A percentile compares a stretch with the other conserved stretches of the same genome.
phyloP scores from a whole-genome alignment of 1,140 invertebrate species.

The Pissodes strobi region DNA sequence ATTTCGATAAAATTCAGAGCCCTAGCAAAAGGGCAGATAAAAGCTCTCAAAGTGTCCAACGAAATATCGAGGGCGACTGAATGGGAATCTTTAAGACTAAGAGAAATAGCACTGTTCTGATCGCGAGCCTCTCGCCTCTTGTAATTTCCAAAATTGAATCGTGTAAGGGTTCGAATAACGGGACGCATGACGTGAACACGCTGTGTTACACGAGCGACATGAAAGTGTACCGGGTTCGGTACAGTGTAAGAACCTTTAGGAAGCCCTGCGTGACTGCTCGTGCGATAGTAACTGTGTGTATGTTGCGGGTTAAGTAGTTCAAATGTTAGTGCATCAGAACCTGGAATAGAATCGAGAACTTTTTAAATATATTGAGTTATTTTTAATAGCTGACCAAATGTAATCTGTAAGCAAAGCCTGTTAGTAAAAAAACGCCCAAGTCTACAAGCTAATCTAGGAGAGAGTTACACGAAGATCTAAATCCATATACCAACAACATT shows the following conservation, averaged over 20 bases:
- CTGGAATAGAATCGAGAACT: constrained; percentile 22
- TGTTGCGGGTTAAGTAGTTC: not conserved
- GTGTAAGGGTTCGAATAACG: constrained; percentile 34
- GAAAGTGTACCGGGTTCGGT: constrained; percentile 54
- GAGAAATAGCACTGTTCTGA: constrained; percentile 33
- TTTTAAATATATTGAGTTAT: constrained; percentile 6
- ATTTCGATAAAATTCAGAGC: constrained; percentile 44
- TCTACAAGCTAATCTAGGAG: too few relatives aligned
- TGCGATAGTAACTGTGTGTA: constrained; percentile 43
- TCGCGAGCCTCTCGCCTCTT: constrained; percentile 9
- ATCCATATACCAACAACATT: too few relatives aligned
- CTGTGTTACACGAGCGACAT: constrained; percentile 44
- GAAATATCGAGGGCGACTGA: constrained; percentile 46
- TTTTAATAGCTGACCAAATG: not conserved
- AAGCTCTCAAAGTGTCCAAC: constrained; percentile 42
- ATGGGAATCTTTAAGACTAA: constrained; percentile 42
- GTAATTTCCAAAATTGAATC: constrained; percentile 8
- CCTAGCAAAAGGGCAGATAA: constrained; percentile 50
- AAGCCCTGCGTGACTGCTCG: constrained; percentile 48
- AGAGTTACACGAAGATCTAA: too few relatives aligned
- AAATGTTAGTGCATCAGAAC: constrained; percentile 17
- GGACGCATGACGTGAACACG: constrained; percentile 36
- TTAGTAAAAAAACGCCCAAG: too few relatives aligned
- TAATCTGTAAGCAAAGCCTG: constrained; percentile 13
- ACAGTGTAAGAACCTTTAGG: constrained; percentile 52